Base-by-base conservation (phyloP, 1,140 invertebrate species). In the Papilio polyxenes region DNA sequence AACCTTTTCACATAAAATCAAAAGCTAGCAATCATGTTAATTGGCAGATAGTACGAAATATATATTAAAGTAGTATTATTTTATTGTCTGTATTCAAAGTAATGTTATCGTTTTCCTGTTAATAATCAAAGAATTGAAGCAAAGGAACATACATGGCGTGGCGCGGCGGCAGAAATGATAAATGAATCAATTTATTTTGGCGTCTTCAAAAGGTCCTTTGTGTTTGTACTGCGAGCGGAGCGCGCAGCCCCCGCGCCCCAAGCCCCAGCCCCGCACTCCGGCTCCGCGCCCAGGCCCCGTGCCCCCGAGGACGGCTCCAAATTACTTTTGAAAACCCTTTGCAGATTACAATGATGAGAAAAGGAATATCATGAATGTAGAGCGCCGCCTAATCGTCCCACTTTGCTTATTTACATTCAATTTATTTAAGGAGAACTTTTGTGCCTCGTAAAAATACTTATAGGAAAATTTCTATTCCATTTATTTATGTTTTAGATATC, bases 311-410 rank as follows among this genome's bases (percentile, higher is more conserved):
- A 65, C 20, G 59, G 65, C 11, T 69, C 65, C 65, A 69, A 69
- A 72, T 72, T 72, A 72, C 65, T 72, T 72, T 72, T 72, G 65
- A 72, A 72, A 72, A 72, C 65, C 65, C 65, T 72, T 72, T 72
- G 65, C 65, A 72, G 65, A 72, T 72, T 72, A 72, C 23, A 72
- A 72, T 72, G 65, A 72, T 72, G 65, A 72, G 65, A 72, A 72
- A 72, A 72, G 65, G 65, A 72, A 72, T 72, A 72, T 72, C 65
- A 72, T 72, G 65, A 72, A 72, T 72, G 65, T 72, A 40, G 31
- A 72, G 5, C 31, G 65, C 23, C 31, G 65, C 65, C 23, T 72
- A 72, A 72, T 37, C 23, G 65, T 37, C 31, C 31, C 65, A 37
- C 65, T 37, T 72, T 15, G 31, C 11, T 72, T 72, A 72, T 72